A percentile compares a stretch with the other conserved stretches of the same genome.
Conservation (phyloP, 2,797 vertebrate genomes). For the Poeciliopsis gracilis region DNA sequence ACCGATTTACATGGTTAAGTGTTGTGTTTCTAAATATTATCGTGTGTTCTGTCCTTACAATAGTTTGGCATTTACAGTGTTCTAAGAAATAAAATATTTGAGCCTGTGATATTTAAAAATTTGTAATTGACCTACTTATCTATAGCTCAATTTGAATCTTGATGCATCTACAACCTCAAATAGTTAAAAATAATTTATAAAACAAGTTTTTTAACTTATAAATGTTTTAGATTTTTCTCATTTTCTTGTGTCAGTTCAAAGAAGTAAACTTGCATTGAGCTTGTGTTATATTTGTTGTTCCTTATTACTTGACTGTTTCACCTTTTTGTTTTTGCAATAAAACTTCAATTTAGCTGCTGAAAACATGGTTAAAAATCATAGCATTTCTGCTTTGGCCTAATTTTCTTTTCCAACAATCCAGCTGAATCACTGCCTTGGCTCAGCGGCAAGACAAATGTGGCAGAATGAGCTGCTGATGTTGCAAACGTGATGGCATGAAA, state of each 20-base stretch:
- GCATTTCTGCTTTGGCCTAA: slow-evolving; percentile 6
- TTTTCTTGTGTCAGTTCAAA: neutral
- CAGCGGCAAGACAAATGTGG: slow-evolving; percentile 28
- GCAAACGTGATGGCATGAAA: slow-evolving; percentile 49
- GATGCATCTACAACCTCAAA: neutral
- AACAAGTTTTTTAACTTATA: neutral
- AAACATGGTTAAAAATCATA: slow-evolving; percentile 14
- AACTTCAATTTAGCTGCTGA: slow-evolving; percentile 9
- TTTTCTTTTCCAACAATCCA: slow-evolving; percentile 12
- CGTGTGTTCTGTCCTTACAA: neutral
- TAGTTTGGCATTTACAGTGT: neutral
- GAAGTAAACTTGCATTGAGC: neutral
- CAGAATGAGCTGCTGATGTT: slow-evolving; percentile 40
- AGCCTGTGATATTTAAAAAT: neutral
- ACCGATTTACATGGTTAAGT: neutral
- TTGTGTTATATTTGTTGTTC: neutral
- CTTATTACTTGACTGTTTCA: neutral
- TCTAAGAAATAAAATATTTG: neutral
- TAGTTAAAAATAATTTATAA: neutral
- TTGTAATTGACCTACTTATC: neutral
- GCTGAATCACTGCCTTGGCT: slow-evolving; percentile 23
- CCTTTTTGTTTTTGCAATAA: slow-evolving; percentile 14
- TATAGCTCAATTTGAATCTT: neutral
- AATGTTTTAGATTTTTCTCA: neutral
- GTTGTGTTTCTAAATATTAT: neutral